Base-by-base conservation (phyloP, 2,888 invertebrate genomes). In the Saturnia japonica region DNA sequence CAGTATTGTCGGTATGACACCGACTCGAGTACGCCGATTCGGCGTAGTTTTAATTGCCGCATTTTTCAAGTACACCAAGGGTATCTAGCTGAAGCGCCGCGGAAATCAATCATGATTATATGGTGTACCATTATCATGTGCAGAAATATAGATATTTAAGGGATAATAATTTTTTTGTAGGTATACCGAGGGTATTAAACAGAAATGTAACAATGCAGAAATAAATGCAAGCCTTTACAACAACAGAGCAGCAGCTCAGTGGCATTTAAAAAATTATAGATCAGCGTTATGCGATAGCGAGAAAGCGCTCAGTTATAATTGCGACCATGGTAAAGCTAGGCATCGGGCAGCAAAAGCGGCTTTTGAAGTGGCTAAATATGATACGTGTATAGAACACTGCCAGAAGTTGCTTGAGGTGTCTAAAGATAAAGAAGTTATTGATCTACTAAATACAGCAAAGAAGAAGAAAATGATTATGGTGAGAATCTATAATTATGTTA, bases 211-310 rank as follows among this genome's bases (percentile, higher is more conserved):
- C 76, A 91, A 95, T 74, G 82, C 90, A 0, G 96, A 97, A 76
- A 88, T 99, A 1, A 96, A 97, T 84, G 96, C 98, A 11, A 96
- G 96, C 72, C 94, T 99, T 19, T 97, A 98, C 82, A 98, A 98
- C 80, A 99, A 99, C 85, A 95, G 99, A 74, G 97, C 99, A 1
- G 98, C 99, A 0, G 95, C 98, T 0, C 97, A 99, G 81, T 98
- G 95, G 85, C 96, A 97, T 84, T 86, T 99, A 45, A 96, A 97
- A 88, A 98, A 97, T 87, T 97, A 96, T 87, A 93, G 97, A 77
- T 97, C 98, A 3, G 94, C 97, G 14, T 90, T 98, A 22, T 94
- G 92, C 73, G 99, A 99, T 86, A 97, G 97, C 75, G 95, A 97
- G 82, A 93, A 95, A 80, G 98, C 99, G 0, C 82, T 98, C 34